Conservation (phyloP, 2,113 vertebrate genomes). For the human region GRCh38 chr2:150887501-150888000, state of each 20-base stretch:
- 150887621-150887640: neutral
- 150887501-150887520: neutral
- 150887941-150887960: neutral
- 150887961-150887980: neutral
- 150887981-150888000: neutral
- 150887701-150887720: conserved; percentile 29
- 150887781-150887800: neutral
- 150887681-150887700: neutral
- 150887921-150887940: neutral
- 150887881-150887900: neutral
- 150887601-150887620: neutral
- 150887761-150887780: neutral
- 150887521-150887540: conserved; percentile 5
- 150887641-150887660: neutral
- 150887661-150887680: neutral
- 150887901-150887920: neutral
- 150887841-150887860: neutral
- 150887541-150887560: neutral
- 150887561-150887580: neutral
- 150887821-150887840: neutral
- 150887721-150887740: conserved; percentile 2
- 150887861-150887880: neutral
- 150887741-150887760: neutral
- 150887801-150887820: neutral
- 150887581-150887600: neutral